Conservation (phyloP, 2,797 vertebrate species). For the Phataginus tricuspis region DNA sequence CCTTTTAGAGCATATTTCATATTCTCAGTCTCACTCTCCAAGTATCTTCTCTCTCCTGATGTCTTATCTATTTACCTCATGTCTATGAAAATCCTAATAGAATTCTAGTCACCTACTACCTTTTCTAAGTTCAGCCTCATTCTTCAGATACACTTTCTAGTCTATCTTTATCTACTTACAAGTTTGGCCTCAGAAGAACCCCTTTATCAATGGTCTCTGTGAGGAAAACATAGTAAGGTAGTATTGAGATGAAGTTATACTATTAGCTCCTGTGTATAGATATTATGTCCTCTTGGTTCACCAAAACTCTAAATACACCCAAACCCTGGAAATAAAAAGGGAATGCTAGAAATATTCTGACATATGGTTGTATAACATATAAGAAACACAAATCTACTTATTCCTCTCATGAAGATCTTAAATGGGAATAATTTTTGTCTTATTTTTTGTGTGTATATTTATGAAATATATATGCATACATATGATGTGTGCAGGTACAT, state of each 20-base stretch:
- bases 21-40: constrained; percentile 1
- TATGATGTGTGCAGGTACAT: neutral
- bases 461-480: neutral
- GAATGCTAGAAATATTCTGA: neutral
- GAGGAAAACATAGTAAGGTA: neutral
- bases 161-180: neutral
- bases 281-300: neutral
- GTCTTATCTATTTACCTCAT: neutral
- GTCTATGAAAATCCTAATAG: neutral
- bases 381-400: neutral
- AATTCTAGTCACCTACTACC: neutral
- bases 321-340: neutral
- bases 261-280: neutral
- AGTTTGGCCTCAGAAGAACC: neutral
- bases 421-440: neutral
- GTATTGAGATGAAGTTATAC: neutral
- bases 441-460: neutral
- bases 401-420: neutral
- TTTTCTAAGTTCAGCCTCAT: neutral
- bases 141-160: neutral
- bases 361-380: neutral
- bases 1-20: neutral
- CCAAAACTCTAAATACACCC: neutral
- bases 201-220: neutral
- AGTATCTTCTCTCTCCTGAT: neutral